These are phyloP conservation scores for Rhaphigaster nebulosa DNA, from an alignment of 2,888 invertebrate species.

Conservation along the genomic window DNA sequence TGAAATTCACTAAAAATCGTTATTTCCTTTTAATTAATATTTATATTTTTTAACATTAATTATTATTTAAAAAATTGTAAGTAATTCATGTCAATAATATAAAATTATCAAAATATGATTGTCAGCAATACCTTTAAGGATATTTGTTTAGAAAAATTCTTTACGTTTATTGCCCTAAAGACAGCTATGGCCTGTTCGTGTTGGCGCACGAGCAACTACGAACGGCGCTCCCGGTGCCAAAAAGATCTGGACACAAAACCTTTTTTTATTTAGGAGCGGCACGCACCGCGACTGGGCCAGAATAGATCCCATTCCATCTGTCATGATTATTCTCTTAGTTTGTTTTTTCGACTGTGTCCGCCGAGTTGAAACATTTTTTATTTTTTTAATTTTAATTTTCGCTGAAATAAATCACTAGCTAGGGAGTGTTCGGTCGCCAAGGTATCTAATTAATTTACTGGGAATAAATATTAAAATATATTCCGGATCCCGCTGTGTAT, in stretches of 20 bases:
- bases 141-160: too few relatives aligned
- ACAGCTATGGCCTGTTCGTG: not conserved
- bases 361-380: not conserved
- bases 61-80: too few relatives aligned
- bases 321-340: not conserved
- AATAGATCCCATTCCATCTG: not conserved
- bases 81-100: too few relatives aligned
- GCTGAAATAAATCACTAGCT: not conserved
- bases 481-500: not conserved
- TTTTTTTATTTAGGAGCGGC: not conserved
- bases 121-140: too few relatives aligned
- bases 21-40: too few relatives aligned
- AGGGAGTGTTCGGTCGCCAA: not conserved
- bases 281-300: too few relatives aligned
- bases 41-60: too few relatives aligned
- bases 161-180: not conserved
- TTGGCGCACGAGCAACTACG: not conserved
- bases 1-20: too few relatives aligned
- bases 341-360: not conserved
- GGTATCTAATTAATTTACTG: not conserved
- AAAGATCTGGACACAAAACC: not conserved
- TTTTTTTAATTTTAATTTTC: conserved; percentile 19
- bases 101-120: too few relatives aligned
- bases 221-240: not conserved
- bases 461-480: not conserved